These are phyloP conservation scores for Drosophila pseudotakahashii DNA, from an alignment of 2,888 invertebrate species.

Conservation along the genomic window DNA sequence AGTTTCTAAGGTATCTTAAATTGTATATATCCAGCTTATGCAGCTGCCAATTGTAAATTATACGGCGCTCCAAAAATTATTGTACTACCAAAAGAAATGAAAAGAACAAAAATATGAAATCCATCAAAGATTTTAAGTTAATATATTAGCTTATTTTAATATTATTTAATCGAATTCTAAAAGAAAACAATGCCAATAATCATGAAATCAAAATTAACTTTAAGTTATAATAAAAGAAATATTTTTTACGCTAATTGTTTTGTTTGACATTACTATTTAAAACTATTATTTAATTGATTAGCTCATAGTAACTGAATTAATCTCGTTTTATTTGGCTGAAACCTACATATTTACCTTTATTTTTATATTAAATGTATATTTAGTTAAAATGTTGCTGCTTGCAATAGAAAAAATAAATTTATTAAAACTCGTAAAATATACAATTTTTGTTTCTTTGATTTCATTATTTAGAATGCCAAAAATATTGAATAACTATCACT, in stretches of 20 bases:
- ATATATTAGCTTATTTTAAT: constrained; percentile 53
- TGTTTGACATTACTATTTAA: constrained; percentile 58
- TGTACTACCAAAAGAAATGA: constrained; percentile 18
- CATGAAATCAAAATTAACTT: constrained; percentile 83
- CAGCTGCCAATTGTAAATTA: constrained; percentile 77
- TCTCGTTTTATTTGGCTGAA: constrained; percentile 59
- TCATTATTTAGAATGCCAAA: constrained; percentile 1
- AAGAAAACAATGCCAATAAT: constrained; percentile 65
- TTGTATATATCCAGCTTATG: constrained; percentile 61
- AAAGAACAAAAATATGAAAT: constrained; percentile 46
- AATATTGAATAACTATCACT: neutral
- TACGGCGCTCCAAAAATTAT: constrained; percentile 59
- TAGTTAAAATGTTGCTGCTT: constrained; percentile 20
- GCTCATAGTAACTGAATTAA: constrained; percentile 52
- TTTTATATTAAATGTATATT: constrained; percentile 50
- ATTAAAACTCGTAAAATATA: constrained; percentile 22
- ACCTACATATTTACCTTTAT: constrained; percentile 37
- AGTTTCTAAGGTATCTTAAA: constrained; percentile 44
- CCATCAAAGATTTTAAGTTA: constrained; percentile 40
- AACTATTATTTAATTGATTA: constrained; percentile 57
- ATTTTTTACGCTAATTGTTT: constrained; percentile 67
- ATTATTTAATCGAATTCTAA: constrained; percentile 64
- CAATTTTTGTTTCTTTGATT: constrained; percentile 21
- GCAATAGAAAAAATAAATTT: constrained; percentile 35
- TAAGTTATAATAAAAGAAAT: constrained; percentile 73